Evolutionary conservation across 2,113 vertebrate species (phyloP), one percentile per base, ranked within the genome.

Genomic region (Megaceryle torquata): DNA sequence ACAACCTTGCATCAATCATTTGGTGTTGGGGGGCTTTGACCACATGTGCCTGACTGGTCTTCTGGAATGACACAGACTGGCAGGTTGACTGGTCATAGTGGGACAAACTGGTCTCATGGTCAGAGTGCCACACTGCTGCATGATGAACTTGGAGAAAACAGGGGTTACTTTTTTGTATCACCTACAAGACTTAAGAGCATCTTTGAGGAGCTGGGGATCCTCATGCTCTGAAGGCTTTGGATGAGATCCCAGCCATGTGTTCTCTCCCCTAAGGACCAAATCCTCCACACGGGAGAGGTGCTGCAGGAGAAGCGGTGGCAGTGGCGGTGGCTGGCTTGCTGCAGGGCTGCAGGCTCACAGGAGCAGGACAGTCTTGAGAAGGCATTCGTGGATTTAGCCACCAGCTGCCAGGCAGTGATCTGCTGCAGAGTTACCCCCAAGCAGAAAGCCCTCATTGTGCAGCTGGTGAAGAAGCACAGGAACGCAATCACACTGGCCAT

Each of bases 391-490:
- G 97, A 98, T 10, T 86, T 99, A 95, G 98, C 99, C 15, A 95
- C 94, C 14, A 92, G 93, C 63, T 99, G 99, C 96, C 98, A 99
- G 86, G 98, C 99, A 0, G 99, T 99, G 90, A 98, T 99, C 89
- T 99, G 99, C 96, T 99, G 99, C 94, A 98, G 99, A 7, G 98
- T 99, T 44, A 99, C 99, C 1, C 99, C 99, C 59, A 98, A 98
- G 84, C 99, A 99, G 98, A 99, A 99, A 93, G 98, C 99, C 1
- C 93, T 98, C 65, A 91, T 99, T 0, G 98, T 99, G 74, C 96
- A 97, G 9, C 88, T 99, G 97, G 98, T 99, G 88, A 98, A 98
- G 97, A 99, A 98, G 56, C 97, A 99, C 98, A 98, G 98, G 88
- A 64, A 94, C 1, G 98, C 92, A 4, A 88, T 99, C 95, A 99